Conservation (phyloP, 2,888 invertebrate species). For the Chloroclysta siterata region DNA sequence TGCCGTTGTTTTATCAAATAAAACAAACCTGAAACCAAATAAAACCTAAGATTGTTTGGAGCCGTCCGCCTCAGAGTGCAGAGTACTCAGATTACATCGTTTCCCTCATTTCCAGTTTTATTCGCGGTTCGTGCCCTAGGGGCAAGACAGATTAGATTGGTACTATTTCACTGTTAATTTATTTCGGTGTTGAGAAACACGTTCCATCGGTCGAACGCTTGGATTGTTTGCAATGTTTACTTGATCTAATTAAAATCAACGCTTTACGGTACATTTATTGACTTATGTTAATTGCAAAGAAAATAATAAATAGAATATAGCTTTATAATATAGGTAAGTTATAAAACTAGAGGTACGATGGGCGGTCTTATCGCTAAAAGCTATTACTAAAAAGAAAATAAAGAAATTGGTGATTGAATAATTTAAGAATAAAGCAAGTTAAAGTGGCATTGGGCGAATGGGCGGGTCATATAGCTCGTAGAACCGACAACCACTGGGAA, state of each 20-base stretch:
- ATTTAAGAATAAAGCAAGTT: no score
- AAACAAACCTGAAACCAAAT: background rate
- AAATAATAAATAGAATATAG: no score
- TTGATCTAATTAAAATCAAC: constrained; percentile 53
- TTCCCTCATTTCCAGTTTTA: constrained; percentile 39
- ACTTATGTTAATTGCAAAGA: no score
- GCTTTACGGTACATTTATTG: constrained; percentile 19
- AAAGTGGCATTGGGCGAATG: no score
- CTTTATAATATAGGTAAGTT: no score
- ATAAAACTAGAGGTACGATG: no score
- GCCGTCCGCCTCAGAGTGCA: constrained; percentile 17
- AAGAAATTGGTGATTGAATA: no score
- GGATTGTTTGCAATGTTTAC: constrained; percentile 41
- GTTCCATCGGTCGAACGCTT: constrained; percentile 38
- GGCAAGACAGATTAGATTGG: constrained; percentile 39
- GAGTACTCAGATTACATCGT: constrained; percentile 25
- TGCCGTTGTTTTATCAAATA: background rate
- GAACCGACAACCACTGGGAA: no score
- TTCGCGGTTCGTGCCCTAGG: constrained; percentile 33
- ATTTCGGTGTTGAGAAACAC: constrained; percentile 44
- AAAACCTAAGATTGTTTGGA: constrained; percentile 5
- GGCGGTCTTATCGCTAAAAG: no score
- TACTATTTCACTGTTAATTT: constrained; percentile 45
- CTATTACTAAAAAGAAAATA: no score
- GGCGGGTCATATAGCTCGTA: no score